These are phyloP conservation scores for Lycorma delicatula DNA, from an alignment of 1,140 invertebrate species.

Conservation along the genomic window DNA sequence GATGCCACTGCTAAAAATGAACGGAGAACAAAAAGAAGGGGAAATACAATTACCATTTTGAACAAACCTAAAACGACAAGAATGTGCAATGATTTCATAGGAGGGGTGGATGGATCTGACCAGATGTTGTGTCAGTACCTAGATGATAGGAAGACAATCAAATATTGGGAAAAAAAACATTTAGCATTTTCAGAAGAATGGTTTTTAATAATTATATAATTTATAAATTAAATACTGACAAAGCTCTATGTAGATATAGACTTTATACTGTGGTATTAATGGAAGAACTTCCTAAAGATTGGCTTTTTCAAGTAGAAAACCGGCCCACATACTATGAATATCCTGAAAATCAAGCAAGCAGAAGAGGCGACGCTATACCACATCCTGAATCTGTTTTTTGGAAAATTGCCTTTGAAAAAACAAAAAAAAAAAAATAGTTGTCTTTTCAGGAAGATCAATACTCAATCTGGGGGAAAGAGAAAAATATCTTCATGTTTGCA, in stretches of 20 bases:
- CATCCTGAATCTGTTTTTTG: no score
- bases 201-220: constrained; percentile 2
- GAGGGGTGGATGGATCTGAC: constrained; percentile 7
- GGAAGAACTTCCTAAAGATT: neutral
- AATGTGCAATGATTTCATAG: constrained; percentile 16
- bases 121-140: constrained; percentile 14
- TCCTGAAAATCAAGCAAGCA: no score
- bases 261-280: neutral
- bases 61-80: constrained; percentile 17
- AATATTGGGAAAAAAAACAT: constrained; percentile 17
- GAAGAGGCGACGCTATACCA: no score
- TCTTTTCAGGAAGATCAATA: no score
- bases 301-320: neutral
- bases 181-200: constrained; percentile 25
- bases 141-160: constrained; percentile 6
- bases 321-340: no score
- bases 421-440: no score
- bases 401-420: no score
- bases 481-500: no score
- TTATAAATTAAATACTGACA: constrained; percentile 8
- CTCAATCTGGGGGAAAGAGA: no score
- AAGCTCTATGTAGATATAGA: constrained; percentile 6
- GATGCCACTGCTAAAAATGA: constrained; percentile 11
- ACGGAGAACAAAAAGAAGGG: neutral
- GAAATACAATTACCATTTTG: neutral